A percentile compares a stretch with the other conserved stretches of the same genome.
Conservation (phyloP, 1,140 invertebrate genomes). For the Mesaphorura yosii region DNA sequence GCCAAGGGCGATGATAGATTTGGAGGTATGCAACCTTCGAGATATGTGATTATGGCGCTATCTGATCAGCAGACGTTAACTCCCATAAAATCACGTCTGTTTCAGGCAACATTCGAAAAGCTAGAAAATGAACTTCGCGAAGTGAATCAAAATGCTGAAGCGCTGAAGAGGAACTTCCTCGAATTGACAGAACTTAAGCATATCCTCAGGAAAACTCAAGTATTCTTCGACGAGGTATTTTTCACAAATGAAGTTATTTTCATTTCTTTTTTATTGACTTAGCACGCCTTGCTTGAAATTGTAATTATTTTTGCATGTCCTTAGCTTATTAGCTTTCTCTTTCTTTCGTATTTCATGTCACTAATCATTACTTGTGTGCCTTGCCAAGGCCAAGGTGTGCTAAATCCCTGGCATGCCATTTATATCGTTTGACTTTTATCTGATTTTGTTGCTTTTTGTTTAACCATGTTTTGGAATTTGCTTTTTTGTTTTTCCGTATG, state of each 20-base stretch:
- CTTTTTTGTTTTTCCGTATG: background rate
- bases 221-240: conserved; percentile 94
- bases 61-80: background rate
- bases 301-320: background rate
- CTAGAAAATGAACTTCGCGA: conserved; percentile 89
- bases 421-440: background rate
- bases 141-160: conserved; percentile 95
- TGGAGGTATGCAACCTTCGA: conserved; percentile 59
- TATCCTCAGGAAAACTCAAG: conserved; percentile 89
- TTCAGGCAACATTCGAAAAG: conserved; percentile 86
- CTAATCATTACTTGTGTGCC: background rate
- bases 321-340: background rate
- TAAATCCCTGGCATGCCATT: background rate
- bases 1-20: conserved; percentile 96
- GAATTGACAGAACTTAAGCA: conserved; percentile 94
- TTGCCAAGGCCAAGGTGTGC: background rate
- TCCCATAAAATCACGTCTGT: background rate
- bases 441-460: background rate
- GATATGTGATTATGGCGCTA: background rate
- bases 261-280: background rate
- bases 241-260: background rate
- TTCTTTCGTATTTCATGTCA: background rate
- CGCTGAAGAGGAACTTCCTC: conserved; percentile 86
- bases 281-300: background rate
- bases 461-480: background rate